These are phyloP conservation scores for Nycticryphes semicollaris DNA, from an alignment of 2,113 vertebrate genomes.

Conservation along the genomic window DNA sequence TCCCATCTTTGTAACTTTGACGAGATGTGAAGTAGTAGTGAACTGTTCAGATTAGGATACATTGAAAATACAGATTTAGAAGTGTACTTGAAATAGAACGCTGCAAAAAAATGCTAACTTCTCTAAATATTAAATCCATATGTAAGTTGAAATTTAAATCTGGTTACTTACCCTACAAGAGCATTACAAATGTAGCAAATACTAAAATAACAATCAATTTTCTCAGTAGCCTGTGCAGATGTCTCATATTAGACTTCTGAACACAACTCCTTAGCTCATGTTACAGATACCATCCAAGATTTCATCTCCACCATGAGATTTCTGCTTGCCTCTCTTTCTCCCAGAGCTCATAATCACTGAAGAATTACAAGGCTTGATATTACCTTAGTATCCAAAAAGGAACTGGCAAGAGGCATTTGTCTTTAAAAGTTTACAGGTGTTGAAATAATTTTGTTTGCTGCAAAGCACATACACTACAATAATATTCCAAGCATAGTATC, in stretches of 20 bases:
- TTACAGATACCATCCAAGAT: not conserved
- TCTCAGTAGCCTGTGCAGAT: slow-evolving; percentile 29
- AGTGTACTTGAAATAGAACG: not conserved
- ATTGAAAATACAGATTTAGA: not conserved
- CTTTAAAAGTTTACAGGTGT: slow-evolving; percentile 7
- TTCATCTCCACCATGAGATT: slow-evolving; percentile 9
- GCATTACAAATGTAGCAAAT: slow-evolving; percentile 38
- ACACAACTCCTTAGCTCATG: not conserved
- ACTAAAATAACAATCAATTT: slow-evolving; percentile 49
- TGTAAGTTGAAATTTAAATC: not conserved
- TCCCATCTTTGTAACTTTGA: not conserved
- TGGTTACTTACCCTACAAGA: not conserved
- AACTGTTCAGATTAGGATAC: not conserved
- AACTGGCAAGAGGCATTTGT: not conserved
- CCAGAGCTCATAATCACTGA: slow-evolving; percentile 9
- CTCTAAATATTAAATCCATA: not conserved
- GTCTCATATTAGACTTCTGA: slow-evolving; percentile 47
- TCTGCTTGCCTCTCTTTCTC: slow-evolving; percentile 6
- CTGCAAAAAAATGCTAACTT: not conserved
- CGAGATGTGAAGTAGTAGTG: not conserved
- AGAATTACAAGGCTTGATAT: slow-evolving; percentile 7
- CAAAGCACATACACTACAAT: not conserved
- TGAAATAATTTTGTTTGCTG: not conserved
- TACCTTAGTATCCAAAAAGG: not conserved
- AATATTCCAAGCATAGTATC: not conserved